Evolutionary conservation across 2,113 vertebrate species (phyloP).

Genomic region (Struthio camelus): DNA sequence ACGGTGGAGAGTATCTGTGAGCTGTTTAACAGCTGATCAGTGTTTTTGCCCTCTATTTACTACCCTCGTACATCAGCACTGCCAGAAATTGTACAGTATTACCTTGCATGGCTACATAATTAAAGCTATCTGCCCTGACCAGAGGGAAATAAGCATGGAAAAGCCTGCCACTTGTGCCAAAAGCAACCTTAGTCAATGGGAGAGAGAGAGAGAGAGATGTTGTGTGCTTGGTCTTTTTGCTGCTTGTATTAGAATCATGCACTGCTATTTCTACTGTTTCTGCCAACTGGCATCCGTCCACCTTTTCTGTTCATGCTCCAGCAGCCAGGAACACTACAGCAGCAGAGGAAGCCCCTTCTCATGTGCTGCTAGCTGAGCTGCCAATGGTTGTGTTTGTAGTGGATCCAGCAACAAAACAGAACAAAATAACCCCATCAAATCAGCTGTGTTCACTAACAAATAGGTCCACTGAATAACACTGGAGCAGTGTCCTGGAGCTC

Average conservation of each 20-base stretch:
- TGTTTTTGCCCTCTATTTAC: constrained; percentile 27
- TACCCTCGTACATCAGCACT: not conserved
- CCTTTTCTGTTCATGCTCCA: constrained; percentile 76
- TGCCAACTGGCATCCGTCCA: constrained; percentile 83
- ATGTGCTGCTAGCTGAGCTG: constrained; percentile 54
- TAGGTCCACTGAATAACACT: not conserved
- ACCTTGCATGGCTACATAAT: constrained; percentile 25
- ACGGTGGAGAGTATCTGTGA: not conserved
- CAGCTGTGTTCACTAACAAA: constrained; percentile 58
- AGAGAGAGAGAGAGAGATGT: not conserved
- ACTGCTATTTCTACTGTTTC: constrained; percentile 70
- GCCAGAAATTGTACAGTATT: not conserved
- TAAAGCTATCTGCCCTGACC: constrained; percentile 49
- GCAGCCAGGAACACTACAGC: constrained; percentile 61
- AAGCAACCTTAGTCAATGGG: constrained; percentile 60
- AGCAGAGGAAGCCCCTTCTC: constrained; percentile 74
- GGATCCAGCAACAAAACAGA: constrained; percentile 67
- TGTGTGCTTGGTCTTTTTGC: constrained; percentile 69
- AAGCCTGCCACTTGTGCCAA: constrained; percentile 73
- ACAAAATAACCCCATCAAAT: constrained; percentile 46
- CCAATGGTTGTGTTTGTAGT: constrained; percentile 68
- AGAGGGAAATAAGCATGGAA: constrained; percentile 66
- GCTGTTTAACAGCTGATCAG: not conserved
- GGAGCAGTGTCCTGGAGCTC: not conserved
- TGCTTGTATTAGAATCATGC: constrained; percentile 75